Conservation (phyloP, 2,888 invertebrate genomes). For the Oscheius sp. region DNA sequence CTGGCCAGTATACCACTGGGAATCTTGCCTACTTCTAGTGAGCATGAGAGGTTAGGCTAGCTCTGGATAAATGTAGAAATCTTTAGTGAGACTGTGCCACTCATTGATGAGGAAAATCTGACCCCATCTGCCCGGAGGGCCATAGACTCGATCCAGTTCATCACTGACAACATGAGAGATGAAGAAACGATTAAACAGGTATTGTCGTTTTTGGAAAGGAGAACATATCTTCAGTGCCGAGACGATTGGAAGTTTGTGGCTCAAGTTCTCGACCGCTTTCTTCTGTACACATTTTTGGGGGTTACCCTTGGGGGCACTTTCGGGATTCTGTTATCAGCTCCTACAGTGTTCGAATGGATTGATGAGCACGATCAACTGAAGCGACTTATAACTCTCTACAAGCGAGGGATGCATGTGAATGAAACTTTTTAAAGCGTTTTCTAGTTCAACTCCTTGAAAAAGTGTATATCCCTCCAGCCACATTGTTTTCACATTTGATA, state of each 20-base stretch:
- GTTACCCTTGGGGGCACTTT: conserved; percentile 57
- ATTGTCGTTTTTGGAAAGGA: neutral
- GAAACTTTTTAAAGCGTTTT: conserved; percentile 21
- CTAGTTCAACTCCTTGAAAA: neutral
- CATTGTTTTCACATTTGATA: too few relatives aligned
- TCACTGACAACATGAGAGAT: conserved; percentile 71
- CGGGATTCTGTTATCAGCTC: conserved; percentile 75
- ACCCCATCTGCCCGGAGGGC: conserved; percentile 59
- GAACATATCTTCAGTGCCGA: conserved; percentile 73
- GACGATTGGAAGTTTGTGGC: conserved; percentile 78
- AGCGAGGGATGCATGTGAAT: conserved; percentile 37
- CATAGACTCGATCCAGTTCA: conserved; percentile 72
- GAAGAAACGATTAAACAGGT: conserved; percentile 72
- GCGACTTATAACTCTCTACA: conserved; percentile 49
- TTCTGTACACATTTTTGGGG: conserved; percentile 76
- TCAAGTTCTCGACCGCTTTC: conserved; percentile 76
- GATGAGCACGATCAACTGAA: conserved; percentile 66
- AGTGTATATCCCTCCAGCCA: too few relatives aligned
- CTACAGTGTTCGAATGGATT: conserved; percentile 74
- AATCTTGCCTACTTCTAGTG: neutral
- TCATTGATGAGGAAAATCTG: conserved; percentile 43
- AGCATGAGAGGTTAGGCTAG: neutral
- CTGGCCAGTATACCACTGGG: neutral
- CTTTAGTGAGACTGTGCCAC: neutral
- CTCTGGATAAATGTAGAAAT: neutral